Base-by-base conservation (phyloP, 2,113 vertebrate genomes). In the Microcebus lehilahytsara region DNA sequence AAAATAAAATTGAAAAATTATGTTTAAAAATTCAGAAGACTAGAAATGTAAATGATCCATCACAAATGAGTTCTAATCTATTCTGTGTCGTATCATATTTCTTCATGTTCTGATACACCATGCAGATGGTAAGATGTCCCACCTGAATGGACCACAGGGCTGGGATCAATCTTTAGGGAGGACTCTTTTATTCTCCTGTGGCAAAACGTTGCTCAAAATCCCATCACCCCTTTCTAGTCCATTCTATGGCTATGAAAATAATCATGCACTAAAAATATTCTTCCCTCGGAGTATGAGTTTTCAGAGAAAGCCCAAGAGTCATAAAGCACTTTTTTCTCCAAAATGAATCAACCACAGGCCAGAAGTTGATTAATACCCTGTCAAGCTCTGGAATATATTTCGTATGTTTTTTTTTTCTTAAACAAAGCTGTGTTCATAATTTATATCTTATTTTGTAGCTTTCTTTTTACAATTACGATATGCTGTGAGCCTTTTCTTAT, bases 161-260 rank as follows among this genome's bases (percentile, higher is more conserved):
- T 1, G 4, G 25, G 32, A 1, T 20, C 49, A 2, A 2, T 6
- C 20, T 32, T 3, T 1, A 8, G 34, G 3, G 13, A 60, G 9
- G 10, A 5, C 17, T 4, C 49, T 60, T 46, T n/a, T 2, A 42
- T 60, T 22, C 1, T 32, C n/a, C 19, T n/a, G 32, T 17, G 30
- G 37, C 20, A 51, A 37, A 79, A 27, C 27, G 5, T 30, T 6
- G 12, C 72, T 42, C 34, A 11, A 5, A 10, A 62, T 40, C 20
- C 37, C 66, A 9, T 2, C 3, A 22, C 11, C 16, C 37, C n/a
- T 34, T 66, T 27, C 79, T 32, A 60, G 62, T 27, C 51, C 49
- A 64, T 12, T 13, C 10, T 37, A 25, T 11, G 30, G 6, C 78
- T 58, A 17, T 67, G 67, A 91, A 67, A 81, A 86, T 23, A 67